phyloP scores from a whole-genome alignment of 2,888 invertebrate genomes.

The Tipula vernalis region DNA sequence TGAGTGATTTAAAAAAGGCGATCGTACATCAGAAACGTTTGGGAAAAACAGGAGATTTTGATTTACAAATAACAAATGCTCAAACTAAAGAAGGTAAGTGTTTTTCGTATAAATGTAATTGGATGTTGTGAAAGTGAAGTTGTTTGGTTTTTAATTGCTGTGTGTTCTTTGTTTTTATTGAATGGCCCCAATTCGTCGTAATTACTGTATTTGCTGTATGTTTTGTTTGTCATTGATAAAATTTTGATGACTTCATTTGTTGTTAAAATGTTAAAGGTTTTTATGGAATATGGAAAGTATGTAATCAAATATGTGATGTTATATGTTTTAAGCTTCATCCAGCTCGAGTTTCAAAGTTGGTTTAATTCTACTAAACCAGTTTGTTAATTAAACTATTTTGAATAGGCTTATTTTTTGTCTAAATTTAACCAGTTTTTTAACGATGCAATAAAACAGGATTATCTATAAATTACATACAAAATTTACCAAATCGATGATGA shows the following conservation, averaged over 20 bases:
- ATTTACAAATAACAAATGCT: conserved; percentile 91
- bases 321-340: too few relatives aligned
- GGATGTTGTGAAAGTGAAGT: background rate
- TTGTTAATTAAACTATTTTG: too few relatives aligned
- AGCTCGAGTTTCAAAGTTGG: too few relatives aligned
- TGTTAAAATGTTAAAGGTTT: too few relatives aligned
- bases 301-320: too few relatives aligned
- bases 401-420: too few relatives aligned
- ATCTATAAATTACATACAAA: too few relatives aligned
- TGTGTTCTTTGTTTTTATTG: background rate
- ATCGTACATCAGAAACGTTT: conserved; percentile 92
- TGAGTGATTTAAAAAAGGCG: conserved; percentile 87
- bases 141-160: background rate
- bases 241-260: background rate
- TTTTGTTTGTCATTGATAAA: background rate
- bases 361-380: too few relatives aligned
- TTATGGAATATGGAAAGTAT: too few relatives aligned
- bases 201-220: background rate
- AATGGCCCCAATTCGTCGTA: background rate
- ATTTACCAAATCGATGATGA: too few relatives aligned
- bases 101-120: background rate
- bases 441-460: too few relatives aligned
- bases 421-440: too few relatives aligned
- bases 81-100: conserved; percentile 88
- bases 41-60: conserved; percentile 88